Conservation (phyloP, 2,113 vertebrate species). For the Chroicocephalus ridibundus region DNA sequence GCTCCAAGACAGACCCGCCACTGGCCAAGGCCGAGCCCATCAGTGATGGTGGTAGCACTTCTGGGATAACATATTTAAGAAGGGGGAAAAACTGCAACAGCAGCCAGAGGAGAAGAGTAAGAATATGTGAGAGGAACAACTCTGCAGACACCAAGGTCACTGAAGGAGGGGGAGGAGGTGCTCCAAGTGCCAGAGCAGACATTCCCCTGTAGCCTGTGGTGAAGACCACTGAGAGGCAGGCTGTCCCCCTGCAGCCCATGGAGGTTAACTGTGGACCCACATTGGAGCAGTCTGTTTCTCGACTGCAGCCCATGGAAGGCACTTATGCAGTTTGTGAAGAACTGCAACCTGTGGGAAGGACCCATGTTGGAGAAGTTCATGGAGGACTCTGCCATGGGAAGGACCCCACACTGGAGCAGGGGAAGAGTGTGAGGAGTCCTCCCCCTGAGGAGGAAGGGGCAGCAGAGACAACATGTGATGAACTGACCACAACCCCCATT, state of each 20-base stretch:
- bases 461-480: not conserved
- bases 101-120: not conserved
- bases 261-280: not conserved
- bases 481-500: too few species aligned
- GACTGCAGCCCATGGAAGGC: not conserved
- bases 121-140: not conserved
- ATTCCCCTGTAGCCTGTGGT: too few species aligned
- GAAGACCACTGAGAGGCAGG: not conserved
- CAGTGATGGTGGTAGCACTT: rapidly evolving
- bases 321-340: not conserved
- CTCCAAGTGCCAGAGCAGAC: not conserved
- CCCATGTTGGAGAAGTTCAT: not conserved
- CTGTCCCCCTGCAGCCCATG: not conserved
- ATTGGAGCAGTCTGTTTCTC: not conserved
- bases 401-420: not conserved
- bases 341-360: not conserved
- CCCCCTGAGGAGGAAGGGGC: not conserved
- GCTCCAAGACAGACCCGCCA: rapidly evolving
- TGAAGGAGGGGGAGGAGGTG: not conserved
- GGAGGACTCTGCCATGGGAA: not conserved
- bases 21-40: not conserved
- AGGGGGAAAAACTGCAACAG: not conserved
- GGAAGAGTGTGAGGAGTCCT: not conserved
- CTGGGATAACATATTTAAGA: not conserved
- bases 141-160: not conserved